Percentiles rank a stretch among this genome's conserved stretches.
These are phyloP conservation scores for Caenorhabditis sp. DNA, from an alignment of 2,888 invertebrate species.

Conservation along the genomic window DNA sequence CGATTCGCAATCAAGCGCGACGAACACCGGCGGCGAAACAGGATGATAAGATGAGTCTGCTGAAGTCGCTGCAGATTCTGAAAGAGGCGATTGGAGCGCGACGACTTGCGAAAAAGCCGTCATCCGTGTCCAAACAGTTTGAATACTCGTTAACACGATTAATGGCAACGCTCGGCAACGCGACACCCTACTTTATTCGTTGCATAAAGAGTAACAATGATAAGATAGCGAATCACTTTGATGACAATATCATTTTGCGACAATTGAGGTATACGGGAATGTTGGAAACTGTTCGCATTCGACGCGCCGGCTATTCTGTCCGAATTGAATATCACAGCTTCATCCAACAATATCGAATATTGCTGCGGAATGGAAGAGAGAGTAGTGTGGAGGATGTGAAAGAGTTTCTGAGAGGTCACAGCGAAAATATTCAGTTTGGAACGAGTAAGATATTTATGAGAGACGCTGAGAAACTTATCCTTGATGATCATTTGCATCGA, in stretches of 20 bases:
- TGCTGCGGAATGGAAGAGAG: conserved; percentile 83
- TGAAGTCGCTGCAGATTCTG: conserved; percentile 78
- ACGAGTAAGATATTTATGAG: conserved; percentile 88
- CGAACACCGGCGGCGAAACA: conserved; percentile 49
- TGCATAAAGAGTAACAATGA: conserved; percentile 95
- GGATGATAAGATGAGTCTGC: conserved; percentile 57
- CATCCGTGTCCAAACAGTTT: conserved; percentile 93
- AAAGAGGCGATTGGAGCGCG: conserved; percentile 83
- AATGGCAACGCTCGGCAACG: conserved; percentile 91
- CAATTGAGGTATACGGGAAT: conserved; percentile 93
- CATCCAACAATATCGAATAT: conserved; percentile 87
- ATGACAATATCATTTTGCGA: conserved; percentile 89
- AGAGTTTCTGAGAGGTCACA: conserved; percentile 81
- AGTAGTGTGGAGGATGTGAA: conserved; percentile 87
- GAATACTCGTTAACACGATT: conserved; percentile 85
- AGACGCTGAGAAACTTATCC: conserved; percentile 89
- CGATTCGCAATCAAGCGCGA: conserved; percentile 65
- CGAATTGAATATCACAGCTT: conserved; percentile 92
- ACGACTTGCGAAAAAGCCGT: conserved; percentile 74
- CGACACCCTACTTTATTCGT: conserved; percentile 84
- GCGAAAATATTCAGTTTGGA: conserved; percentile 88
- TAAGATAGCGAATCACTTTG: conserved; percentile 88
- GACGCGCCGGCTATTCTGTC: conserved; percentile 94
- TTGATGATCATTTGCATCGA: conserved; percentile 89
- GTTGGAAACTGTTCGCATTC: conserved; percentile 91